A percentile compares a stretch with the other conserved stretches of the same genome.
phyloP scores from a whole-genome alignment of 2,797 vertebrate species.

The Aselliscus stoliczkanus region DNA sequence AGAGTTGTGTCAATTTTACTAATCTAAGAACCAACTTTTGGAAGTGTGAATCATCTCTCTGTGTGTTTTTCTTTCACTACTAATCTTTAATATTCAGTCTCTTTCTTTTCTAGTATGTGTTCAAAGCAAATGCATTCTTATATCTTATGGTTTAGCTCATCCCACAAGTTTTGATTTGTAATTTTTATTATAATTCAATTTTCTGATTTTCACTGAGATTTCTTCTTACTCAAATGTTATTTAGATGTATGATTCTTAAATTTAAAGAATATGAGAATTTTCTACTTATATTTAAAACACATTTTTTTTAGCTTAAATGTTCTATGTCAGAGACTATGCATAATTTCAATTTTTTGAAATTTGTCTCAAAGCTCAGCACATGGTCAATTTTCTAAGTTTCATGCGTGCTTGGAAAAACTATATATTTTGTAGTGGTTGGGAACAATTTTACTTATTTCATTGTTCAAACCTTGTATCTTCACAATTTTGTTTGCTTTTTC shows the following conservation, averaged over 20 bases:
- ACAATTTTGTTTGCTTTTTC: neutral
- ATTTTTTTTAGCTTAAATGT: neutral
- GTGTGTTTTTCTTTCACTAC: neutral
- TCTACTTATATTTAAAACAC: neutral
- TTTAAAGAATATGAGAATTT: neutral
- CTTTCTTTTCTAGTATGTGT: neutral
- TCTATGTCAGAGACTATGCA: neutral
- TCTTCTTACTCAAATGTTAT: slow-evolving; percentile 1
- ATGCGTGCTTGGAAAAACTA: neutral
- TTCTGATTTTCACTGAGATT: neutral
- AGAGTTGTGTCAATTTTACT: neutral
- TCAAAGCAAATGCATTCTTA: neutral
- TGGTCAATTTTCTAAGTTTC: neutral
- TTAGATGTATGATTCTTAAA: neutral
- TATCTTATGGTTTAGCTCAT: neutral
- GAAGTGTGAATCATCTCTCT: neutral
- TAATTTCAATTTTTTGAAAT: neutral
- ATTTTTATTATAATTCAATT: neutral
- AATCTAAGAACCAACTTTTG: slow-evolving; percentile 15
- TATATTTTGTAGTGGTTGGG: neutral
- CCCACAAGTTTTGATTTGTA: neutral
- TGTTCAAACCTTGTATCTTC: neutral
- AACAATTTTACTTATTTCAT: neutral
- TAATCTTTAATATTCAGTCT: neutral
- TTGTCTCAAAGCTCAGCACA: neutral